phyloP scores from a whole-genome alignment of 2,888 invertebrate species.

The Phaedon cochleariae region DNA sequence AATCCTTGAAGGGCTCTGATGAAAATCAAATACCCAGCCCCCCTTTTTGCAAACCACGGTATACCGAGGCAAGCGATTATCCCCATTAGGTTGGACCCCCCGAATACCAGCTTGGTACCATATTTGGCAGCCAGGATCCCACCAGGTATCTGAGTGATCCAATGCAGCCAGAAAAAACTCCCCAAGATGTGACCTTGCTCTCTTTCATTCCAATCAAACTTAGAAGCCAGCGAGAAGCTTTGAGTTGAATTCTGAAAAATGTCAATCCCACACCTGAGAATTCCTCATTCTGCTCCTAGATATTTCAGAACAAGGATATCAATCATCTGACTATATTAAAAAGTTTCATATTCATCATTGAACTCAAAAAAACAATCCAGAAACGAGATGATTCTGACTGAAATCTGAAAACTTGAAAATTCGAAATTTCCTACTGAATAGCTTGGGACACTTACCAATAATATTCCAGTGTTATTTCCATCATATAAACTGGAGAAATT shows the following conservation, averaged over 20 bases:
- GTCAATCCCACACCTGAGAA: not conserved
- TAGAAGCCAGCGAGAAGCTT: not conserved
- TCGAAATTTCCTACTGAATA: too few species aligned
- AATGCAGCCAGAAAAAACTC: slow-evolving; percentile 78
- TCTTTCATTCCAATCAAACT: slow-evolving; percentile 71
- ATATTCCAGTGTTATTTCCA: too few species aligned
- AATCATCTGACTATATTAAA: too few species aligned
- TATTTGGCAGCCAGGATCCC: slow-evolving; percentile 73
- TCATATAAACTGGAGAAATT: not conserved
- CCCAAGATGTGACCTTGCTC: slow-evolving; percentile 70
- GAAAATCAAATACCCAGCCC: slow-evolving; percentile 66
- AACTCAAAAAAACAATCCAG: too few species aligned
- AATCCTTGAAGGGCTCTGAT: slow-evolving; percentile 75
- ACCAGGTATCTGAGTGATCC: slow-evolving; percentile 76
- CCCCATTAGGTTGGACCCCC: slow-evolving; percentile 71
- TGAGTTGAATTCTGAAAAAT: slow-evolving; percentile 5
- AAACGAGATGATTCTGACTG: too few species aligned
- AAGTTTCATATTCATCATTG: too few species aligned
- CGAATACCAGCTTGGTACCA: slow-evolving; percentile 77
- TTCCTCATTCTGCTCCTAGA: not conserved
- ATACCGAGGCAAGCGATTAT: slow-evolving; percentile 72
- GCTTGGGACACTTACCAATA: too few species aligned
- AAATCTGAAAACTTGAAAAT: too few species aligned
- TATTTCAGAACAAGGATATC: not conserved
- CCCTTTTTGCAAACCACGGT: slow-evolving; percentile 70